Evolutionary conservation across 1,140 invertebrate species (phyloP).

Genomic region (Anagrus nilaparvatae): DNA sequence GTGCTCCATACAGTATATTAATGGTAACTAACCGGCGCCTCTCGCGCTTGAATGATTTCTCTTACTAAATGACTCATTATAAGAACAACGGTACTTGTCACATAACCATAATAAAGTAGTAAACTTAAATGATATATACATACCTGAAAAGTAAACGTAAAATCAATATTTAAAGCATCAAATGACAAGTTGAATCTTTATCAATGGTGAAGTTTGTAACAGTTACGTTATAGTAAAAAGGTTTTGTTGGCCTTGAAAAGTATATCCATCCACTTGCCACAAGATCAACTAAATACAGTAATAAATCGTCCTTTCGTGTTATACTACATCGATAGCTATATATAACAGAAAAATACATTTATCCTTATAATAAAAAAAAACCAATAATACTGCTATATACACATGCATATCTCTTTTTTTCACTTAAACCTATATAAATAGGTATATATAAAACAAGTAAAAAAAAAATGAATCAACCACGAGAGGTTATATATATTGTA

Average conservation of each 20-base stretch:
- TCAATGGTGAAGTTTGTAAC: background rate
- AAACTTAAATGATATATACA: background rate
- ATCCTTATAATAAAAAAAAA: background rate
- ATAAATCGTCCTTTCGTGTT: conserved; percentile 8
- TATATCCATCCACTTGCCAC: background rate
- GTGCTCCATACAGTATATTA: no score
- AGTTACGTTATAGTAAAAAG: background rate
- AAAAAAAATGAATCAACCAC: background rate
- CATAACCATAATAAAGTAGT: background rate
- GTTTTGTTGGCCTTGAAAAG: conserved; percentile 11
- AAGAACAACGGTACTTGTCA: background rate
- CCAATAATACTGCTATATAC: background rate
- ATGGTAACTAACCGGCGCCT: no score
- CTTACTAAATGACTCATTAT: background rate
- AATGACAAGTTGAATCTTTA: conserved; percentile 6
- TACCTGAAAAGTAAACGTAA: background rate
- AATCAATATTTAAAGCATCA: conserved; percentile 9
- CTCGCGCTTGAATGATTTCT: background rate
- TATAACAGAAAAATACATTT: no score
- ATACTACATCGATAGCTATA: no score
- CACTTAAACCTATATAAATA: background rate
- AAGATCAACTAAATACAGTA: conserved; percentile 6
- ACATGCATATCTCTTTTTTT: conserved; percentile 1
- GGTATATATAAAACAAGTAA: background rate
- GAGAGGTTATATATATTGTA: no score